Evolutionary conservation across 2,113 vertebrate genomes (phyloP).

Genomic region (Tapirus terrestris): DNA sequence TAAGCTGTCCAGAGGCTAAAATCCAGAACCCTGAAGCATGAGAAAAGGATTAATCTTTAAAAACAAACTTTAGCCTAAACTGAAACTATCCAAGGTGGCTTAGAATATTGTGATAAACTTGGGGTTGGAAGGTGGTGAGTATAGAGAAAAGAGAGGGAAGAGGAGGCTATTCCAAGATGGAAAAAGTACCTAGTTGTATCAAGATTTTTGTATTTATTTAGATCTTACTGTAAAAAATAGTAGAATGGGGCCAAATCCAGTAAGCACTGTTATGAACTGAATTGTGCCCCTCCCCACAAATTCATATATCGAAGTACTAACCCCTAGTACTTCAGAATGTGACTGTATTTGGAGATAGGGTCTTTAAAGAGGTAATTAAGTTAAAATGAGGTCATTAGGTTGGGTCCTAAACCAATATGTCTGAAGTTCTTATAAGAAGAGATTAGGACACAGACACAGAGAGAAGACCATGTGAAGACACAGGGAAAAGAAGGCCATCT

Average conservation of each 20-base stretch:
- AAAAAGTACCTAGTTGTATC: not conserved
- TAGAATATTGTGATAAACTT: not conserved
- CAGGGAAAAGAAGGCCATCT: not conserved
- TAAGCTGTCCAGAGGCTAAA: constrained; percentile 74
- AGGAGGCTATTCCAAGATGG: not conserved
- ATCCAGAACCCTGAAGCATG: constrained; percentile 65
- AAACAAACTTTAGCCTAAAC: constrained; percentile 73
- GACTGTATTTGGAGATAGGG: not conserved
- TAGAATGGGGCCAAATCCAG: not conserved
- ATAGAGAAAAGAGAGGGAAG: not conserved
- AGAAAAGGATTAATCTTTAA: constrained; percentile 66
- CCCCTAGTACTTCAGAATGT: not conserved
- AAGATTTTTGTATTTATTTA: not conserved
- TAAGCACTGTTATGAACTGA: not conserved
- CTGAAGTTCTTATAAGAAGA: not conserved
- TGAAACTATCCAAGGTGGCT: constrained; percentile 28
- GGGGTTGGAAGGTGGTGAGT: not conserved
- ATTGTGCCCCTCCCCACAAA: not conserved
- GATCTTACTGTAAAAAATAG: not conserved
- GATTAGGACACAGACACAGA: not conserved
- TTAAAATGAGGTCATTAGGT: not conserved
- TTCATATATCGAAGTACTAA: not conserved
- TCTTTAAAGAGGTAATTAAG: not conserved
- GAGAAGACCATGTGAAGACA: not conserved
- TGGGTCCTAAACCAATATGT: not conserved